These are phyloP conservation scores for Sebastes nivosus DNA, from an alignment of 2,797 vertebrate genomes.

Conservation along the genomic window DNA sequence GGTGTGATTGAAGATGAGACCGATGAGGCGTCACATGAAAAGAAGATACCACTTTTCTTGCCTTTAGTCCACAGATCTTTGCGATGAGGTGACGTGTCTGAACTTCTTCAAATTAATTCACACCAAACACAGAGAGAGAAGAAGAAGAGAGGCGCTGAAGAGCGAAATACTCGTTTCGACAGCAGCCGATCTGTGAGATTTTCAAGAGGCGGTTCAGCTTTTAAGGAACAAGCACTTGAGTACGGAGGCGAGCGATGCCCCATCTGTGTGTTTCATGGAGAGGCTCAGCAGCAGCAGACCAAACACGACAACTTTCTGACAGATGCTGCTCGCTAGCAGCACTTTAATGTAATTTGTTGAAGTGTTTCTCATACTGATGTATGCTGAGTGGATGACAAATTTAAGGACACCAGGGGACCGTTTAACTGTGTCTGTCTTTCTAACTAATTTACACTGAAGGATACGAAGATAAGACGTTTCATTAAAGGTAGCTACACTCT, in stretches of 20 bases:
- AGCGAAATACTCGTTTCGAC: conserved; percentile 7
- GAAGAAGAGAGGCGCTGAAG: conserved; percentile 7
- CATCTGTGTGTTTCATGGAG: conserved; percentile 53
- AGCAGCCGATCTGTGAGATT: conserved; percentile 22
- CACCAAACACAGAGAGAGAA: background rate
- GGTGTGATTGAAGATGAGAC: conserved; percentile 1
- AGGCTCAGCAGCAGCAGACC: conserved; percentile 39
- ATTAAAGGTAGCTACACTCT: background rate
- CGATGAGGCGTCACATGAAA: background rate
- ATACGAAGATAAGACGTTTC: background rate
- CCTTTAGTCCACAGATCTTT: background rate
- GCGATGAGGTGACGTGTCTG: background rate
- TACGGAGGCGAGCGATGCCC: conserved; percentile 19
- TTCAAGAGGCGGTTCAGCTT: conserved; percentile 26
- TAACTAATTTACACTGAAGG: conserved; percentile 9
- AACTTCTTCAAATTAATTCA: conserved; percentile 21
- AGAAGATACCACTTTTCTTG: background rate
- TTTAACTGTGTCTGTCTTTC: conserved; percentile 1
- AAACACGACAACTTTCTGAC: conserved; percentile 40
- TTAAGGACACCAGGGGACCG: background rate
- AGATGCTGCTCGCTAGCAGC: conserved; percentile 45
- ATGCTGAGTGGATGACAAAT: conserved; percentile 21
- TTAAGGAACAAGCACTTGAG: conserved; percentile 35
- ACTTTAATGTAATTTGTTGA: conserved; percentile 41
- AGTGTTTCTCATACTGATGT: conserved; percentile 37